Evolutionary conservation across 1,140 invertebrate genomes (phyloP), one percentile per base, ranked within the genome.

Genomic region (Heliconius himera): DNA sequence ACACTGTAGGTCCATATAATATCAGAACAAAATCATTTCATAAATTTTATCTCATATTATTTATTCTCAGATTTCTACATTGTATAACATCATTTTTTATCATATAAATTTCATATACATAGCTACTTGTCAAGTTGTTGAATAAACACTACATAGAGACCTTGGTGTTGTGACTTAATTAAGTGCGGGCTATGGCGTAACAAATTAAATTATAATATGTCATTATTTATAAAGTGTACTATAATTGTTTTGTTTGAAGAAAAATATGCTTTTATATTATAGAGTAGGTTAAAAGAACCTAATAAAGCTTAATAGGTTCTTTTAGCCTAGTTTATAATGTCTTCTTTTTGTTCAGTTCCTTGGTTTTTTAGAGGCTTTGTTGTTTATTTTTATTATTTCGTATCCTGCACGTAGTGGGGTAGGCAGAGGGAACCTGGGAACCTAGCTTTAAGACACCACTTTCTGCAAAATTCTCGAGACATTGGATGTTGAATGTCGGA

Each of bases 101-200:
- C 41, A 46, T 46, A 46, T 4, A 46, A 4, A 46, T 16, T 3
- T 56, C 54, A 22, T 56, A 56, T 56, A 54, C 4, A 5, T 54
- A 56, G 6, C n/a, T 56, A 56, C 54, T 56, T 56, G 54, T 56
- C n/a, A 56, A 56, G 54, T 20, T 56, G 54, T 56, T 56, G 8
- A 56, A 56, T 56, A 56, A 56, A 56, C 22, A 56, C 54, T 56
- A 56, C n/a, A 56, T 51, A 51, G 51, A 54, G 54, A 56, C 54
- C 54, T 56, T 56, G 54, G 3, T 9, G 54, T 22, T n/a, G n/a
- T 22, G 54, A 56, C 54, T 56, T 56, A 56, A 56, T 56, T 56
- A 56, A 56, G n/a, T 56, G 54, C 54, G 54, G 54, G 54, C n/a
- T 56, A 56, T 56, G 54, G 54, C 54, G 54, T 56, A 56, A 56